Evolutionary conservation across 2,797 vertebrate species (phyloP).

Genomic region (Poeciliopsis turneri): DNA sequence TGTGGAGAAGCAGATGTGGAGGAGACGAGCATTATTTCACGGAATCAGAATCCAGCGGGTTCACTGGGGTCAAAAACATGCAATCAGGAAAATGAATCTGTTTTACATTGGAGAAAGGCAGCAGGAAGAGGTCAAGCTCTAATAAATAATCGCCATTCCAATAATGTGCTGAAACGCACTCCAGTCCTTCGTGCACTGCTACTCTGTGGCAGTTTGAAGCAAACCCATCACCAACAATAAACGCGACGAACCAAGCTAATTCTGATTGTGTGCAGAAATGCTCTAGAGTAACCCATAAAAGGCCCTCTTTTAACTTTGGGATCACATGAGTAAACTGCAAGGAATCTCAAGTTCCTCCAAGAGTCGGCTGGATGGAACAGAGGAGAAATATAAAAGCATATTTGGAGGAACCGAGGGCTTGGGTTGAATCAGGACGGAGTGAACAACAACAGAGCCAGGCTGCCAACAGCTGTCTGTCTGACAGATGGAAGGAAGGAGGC

Average conservation of each 20-base stretch:
- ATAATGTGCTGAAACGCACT: neutral
- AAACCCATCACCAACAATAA: constrained; percentile 47
- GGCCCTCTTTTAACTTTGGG: constrained; percentile 37
- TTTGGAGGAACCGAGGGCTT: constrained; percentile 52
- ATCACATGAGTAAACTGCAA: constrained; percentile 15
- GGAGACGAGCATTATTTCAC: neutral
- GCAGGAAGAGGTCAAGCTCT: neutral
- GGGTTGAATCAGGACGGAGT: constrained; percentile 40
- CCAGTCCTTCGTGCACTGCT: neutral
- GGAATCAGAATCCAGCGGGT: neutral
- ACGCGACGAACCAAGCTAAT: constrained; percentile 55
- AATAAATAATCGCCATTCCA: constrained; percentile 10
- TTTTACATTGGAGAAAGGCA: neutral
- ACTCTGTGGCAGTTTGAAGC: constrained; percentile 34
- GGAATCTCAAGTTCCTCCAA: constrained; percentile 46
- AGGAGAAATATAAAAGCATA: constrained; percentile 51
- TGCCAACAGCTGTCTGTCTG: constrained; percentile 61
- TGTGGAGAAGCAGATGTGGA: constrained; percentile 4
- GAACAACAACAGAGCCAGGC: constrained; percentile 47
- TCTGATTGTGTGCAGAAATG: constrained; percentile 46
- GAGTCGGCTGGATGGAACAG: constrained; percentile 2
- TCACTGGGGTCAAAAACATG: constrained; percentile 16
- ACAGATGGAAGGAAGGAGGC: constrained; percentile 54
- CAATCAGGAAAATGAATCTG: constrained; percentile 13
- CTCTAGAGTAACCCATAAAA: constrained; percentile 48